Evolutionary conservation across 2,888 invertebrate genomes (phyloP).

Genomic region (Chironomus riparius): DNA sequence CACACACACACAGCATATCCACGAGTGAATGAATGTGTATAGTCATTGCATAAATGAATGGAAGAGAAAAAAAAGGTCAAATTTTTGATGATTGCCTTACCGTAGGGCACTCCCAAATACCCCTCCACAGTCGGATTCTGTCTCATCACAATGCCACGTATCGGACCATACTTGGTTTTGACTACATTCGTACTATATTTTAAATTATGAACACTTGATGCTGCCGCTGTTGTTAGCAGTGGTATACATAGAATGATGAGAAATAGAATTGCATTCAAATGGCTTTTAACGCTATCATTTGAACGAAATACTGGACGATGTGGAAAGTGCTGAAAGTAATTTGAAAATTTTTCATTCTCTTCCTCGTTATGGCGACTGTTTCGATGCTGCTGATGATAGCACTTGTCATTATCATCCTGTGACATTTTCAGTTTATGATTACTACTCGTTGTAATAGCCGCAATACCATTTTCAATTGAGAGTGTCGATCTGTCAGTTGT

Average conservation of each 20-base stretch:
- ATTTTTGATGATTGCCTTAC: slow-evolving; percentile 35
- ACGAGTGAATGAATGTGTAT: too few species aligned
- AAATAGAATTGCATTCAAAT: slow-evolving; percentile 22
- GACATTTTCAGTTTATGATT: slow-evolving; percentile 20
- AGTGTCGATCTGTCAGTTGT: neutral
- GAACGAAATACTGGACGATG: neutral
- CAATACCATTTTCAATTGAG: slow-evolving; percentile 11
- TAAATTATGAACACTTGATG: slow-evolving; percentile 34
- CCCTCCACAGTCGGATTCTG: slow-evolving; percentile 75
- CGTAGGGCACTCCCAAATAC: slow-evolving; percentile 89
- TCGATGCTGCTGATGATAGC: neutral
- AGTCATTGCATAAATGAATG: neutral
- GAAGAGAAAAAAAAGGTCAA: neutral
- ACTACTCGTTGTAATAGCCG: neutral
- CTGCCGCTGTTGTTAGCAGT: slow-evolving; percentile 5
- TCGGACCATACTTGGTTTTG: slow-evolving; percentile 79
- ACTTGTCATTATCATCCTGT: neutral
- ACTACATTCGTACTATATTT: slow-evolving; percentile 76
- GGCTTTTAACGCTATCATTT: slow-evolving; percentile 11
- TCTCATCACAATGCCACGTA: slow-evolving; percentile 76
- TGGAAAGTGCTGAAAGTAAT: neutral
- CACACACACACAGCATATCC: too few species aligned
- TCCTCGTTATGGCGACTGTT: neutral
- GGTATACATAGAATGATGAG: slow-evolving; percentile 21
- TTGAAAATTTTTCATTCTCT: slow-evolving; percentile 3